A percentile compares a stretch with the other conserved stretches of the same genome.
Evolutionary conservation across 2,888 invertebrate species (phyloP).

Genomic region (Agrotis exclamationis): DNA sequence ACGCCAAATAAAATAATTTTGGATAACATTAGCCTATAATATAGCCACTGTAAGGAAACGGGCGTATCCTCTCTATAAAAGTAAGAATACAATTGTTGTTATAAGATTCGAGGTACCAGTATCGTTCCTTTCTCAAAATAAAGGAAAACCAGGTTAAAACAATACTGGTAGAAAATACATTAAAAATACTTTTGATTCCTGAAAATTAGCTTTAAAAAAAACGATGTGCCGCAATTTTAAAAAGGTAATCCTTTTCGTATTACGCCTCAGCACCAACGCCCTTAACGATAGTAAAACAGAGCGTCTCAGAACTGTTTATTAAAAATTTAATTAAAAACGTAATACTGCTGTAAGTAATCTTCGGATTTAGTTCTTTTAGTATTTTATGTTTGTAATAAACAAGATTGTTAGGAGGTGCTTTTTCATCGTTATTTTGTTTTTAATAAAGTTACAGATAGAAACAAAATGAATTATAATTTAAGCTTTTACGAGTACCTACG

Average conservation of each 20-base stretch:
- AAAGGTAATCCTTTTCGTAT: constrained; percentile 54
- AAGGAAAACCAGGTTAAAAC: too few relatives aligned
- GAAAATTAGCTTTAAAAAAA: constrained; percentile 23
- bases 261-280: constrained; percentile 12
- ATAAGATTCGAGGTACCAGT: neutral
- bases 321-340: constrained; percentile 69
- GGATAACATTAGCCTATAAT: too few relatives aligned
- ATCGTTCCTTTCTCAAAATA: neutral
- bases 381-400: constrained; percentile 56
- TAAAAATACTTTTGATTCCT: neutral
- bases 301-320: constrained; percentile 63
- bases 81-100: too few relatives aligned
- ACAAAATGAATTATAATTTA: too few relatives aligned
- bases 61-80: too few relatives aligned
- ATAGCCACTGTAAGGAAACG: too few relatives aligned
- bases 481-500: neutral
- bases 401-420: constrained; percentile 34
- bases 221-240: constrained; percentile 49
- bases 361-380: constrained; percentile 57
- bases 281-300: constrained; percentile 58
- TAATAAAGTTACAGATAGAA: constrained; percentile 16
- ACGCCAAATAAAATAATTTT: too few relatives aligned
- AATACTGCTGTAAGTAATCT: constrained; percentile 61
- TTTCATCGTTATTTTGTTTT: constrained; percentile 32
- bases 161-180: neutral